Evolutionary conservation across 2,888 invertebrate species (phyloP), one percentile per base, ranked within the genome.

Genomic region (Cephonodes hylas): DNA sequence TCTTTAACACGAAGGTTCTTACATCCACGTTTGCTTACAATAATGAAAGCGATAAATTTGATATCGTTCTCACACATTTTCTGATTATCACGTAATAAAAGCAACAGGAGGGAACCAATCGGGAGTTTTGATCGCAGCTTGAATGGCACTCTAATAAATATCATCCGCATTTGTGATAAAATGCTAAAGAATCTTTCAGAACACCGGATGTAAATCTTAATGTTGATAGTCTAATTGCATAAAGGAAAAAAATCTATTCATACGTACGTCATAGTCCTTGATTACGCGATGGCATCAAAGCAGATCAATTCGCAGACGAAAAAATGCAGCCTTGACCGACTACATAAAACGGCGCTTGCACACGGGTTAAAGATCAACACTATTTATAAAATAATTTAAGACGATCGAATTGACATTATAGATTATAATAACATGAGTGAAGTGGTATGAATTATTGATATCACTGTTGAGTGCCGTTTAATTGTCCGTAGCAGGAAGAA

Each of bases 321-420:
- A 75, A 70, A 69, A 72, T 71, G 74, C 64, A 68, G 64, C 89
- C 88, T 88, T 88, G 87, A 86, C 83, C 80, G 70, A 76, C 64
- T 74, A 68, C 69, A 65, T 72, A 69, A 69, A 75, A 72, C 68
- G 69, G 70, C 66, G 69, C 61, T 67, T 63, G 65, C 60, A 66
- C 61, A 60, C 66, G 65, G 79, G 83, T 85, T 81, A 85, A 72
- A 88, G 87, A 81, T 89, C 85, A 88, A 81, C 76, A 73, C 70
- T 75, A 82, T 88, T 81, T 82, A 78, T 79, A 80, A n/a, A n/a
- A 79, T 81, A 73, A 80, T 82, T 84, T 80, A 82, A 66, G 70
- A 80, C 76, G 74, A 38, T 65, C 65, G 71, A 79, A 79, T 80
- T 75, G 79, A 73, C 67, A 71, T 74, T 64, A 66, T 58, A 72